Conservation (phyloP, 1,140 invertebrate genomes). For the Bombus superbus region DNA sequence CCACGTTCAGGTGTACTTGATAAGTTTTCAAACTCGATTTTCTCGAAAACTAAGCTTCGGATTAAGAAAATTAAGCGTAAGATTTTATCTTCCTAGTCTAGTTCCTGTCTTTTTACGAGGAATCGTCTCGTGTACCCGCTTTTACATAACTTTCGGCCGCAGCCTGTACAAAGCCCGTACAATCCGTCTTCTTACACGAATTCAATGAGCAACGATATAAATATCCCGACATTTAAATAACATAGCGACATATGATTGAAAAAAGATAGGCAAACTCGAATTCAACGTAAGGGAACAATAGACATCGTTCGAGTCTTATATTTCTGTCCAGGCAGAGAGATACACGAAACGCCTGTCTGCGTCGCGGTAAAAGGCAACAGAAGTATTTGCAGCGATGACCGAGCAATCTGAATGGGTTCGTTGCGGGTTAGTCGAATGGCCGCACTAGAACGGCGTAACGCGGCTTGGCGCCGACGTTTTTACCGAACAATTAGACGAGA, state of each 20-base stretch:
- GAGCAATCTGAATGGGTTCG: conserved; percentile 21
- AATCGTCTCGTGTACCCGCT: no score
- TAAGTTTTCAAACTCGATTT: no score
- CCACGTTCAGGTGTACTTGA: no score
- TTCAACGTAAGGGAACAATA: neutral
- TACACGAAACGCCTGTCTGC: neutral
- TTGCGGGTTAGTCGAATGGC: conserved; percentile 8
- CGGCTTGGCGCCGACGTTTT: conserved; percentile 3
- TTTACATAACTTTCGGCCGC: no score
- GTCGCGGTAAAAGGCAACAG: neutral
- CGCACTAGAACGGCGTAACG: neutral
- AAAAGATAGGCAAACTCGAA: neutral
- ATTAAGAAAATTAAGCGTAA: no score
- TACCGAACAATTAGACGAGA: conserved; percentile 17
- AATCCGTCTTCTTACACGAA: no score
- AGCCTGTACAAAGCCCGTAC: neutral
- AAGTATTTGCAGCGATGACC: conserved; percentile 13
- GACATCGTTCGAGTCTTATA: neutral
- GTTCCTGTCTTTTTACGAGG: no score
- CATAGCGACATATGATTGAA: neutral
- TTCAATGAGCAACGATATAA: no score
- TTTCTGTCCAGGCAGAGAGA: neutral
- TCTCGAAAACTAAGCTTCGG: no score
- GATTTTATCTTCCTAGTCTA: no score
- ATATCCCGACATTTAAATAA: no score